These are phyloP conservation scores for Dascillus cervinus DNA, from an alignment of 2,888 invertebrate genomes.

Conservation along the genomic window DNA sequence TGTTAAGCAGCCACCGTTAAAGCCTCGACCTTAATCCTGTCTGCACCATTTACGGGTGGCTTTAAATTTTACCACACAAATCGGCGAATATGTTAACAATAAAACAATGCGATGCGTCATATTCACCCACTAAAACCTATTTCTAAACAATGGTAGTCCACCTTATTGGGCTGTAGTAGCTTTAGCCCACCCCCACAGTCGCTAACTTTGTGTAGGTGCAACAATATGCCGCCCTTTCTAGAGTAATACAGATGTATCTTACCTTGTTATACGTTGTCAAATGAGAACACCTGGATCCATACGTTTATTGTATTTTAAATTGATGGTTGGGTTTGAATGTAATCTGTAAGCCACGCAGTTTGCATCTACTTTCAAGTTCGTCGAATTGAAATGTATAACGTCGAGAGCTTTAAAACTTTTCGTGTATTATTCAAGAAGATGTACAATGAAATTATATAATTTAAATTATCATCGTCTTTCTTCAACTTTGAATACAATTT, in stretches of 20 bases:
- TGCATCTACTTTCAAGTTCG: conserved; percentile 1
- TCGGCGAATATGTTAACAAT: conserved; percentile 13
- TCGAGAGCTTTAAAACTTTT: neutral
- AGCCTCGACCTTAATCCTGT: too few species aligned
- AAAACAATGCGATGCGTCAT: conserved; percentile 20
- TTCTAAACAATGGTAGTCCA: conserved; percentile 19
- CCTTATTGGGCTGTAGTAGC: conserved; percentile 21
- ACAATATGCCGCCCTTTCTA: conserved; percentile 21
- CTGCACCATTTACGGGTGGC: too few species aligned
- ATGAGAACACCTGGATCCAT: too few species aligned
- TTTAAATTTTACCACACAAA: conserved; percentile 8
- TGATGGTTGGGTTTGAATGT: too few species aligned
- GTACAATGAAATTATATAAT: too few species aligned
- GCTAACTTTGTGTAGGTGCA: conserved; percentile 18
- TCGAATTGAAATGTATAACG: conserved; percentile 2
- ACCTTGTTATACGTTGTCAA: conserved; percentile 9
- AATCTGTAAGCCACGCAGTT: too few species aligned
- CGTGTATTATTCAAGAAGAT: too few species aligned
- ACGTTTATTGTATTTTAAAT: too few species aligned
- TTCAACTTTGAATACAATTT: too few species aligned
- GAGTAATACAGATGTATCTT: conserved; percentile 18
- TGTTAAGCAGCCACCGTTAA: too few species aligned
- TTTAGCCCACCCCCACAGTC: conserved; percentile 17
- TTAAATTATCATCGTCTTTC: too few species aligned
- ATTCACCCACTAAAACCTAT: conserved; percentile 17